Evolutionary conservation across 2,888 invertebrate genomes (phyloP), one percentile per base, ranked within the genome.

Genomic region (Ceriagrion tenellum): DNA sequence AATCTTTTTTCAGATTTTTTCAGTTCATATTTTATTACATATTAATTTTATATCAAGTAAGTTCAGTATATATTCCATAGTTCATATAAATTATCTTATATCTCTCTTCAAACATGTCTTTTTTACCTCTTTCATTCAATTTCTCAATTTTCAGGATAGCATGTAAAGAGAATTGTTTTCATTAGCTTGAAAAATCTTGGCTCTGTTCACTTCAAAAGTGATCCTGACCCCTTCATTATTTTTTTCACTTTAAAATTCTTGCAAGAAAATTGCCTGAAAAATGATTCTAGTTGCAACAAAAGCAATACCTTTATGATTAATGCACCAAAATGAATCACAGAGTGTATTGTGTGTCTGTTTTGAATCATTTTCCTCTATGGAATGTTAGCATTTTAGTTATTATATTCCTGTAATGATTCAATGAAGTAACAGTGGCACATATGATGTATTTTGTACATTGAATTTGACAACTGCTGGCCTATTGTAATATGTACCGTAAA

Each of bases 101-200:
- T 16, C 35, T 81, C 30, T 35, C 35, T 81, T 18, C 0, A 35
- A 81, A 13, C 13, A 35, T 35, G 3, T 30, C 10, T 35, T 35
- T 81, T 16, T 30, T 1, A 6, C 16, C 16, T 35, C 6, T 0
- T 8, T 81, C 30, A 81, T 30, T 81, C 30, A 81, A 35, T 13
- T 81, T 81, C n/a, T 35, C 3, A 81, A 81, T 35, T 81, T 81
- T 81, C 30, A 81, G 35, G 81, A 16, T 35, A 35, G 81, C 81
- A 81, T 81, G 81, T 35, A 35, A 16, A 30, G 81, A 13, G 35
- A 35, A 35, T 91, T 23, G 2, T 35, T 63, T 91, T 63, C 23
- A 35, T 91, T 91, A 89, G 59, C 91, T 91, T 63, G 91, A 91
- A 91, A 91, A 13, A 91, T 91, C 91, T 91, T 91, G 91, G 91